These are phyloP conservation scores for Remorina albescens DNA, from an alignment of 2,797 vertebrate genomes.

Conservation along the genomic window DNA sequence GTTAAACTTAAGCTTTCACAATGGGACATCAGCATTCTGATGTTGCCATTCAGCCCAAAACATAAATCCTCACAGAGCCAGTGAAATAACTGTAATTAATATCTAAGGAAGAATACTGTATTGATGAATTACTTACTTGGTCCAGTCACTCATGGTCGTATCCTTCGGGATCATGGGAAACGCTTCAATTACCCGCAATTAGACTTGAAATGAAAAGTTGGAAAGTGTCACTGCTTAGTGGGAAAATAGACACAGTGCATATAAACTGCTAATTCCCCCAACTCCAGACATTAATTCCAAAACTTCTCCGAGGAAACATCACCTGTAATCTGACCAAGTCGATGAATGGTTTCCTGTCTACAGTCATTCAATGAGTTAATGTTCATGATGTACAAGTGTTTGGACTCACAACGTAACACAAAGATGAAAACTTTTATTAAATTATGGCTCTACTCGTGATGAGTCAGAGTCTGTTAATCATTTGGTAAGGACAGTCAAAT, in stretches of 20 bases:
- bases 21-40: not conserved
- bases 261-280: not conserved
- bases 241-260: not conserved
- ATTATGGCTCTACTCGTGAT: not conserved
- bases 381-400: not conserved
- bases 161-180: too few species aligned
- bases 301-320: not conserved
- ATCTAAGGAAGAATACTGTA: too few species aligned
- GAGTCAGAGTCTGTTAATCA: not conserved
- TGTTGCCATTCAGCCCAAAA: not conserved
- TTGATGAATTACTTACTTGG: not conserved
- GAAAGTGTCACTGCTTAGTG: not conserved
- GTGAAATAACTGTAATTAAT: not conserved
- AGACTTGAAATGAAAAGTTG: not conserved
- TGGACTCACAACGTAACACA: not conserved
- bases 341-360: not conserved
- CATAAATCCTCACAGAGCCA: not conserved
- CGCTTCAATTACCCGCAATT: not conserved
- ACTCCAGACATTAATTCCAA: not conserved
- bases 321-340: conserved; percentile 3
- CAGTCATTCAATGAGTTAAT: not conserved
- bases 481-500: not conserved
- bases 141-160: not conserved
- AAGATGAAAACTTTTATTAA: not conserved
- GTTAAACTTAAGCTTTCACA: too few species aligned